Percentiles rank a stretch among this genome's conserved stretches.
phyloP scores from a whole-genome alignment of 2,888 invertebrate genomes.

The Copidosoma aretas region DNA sequence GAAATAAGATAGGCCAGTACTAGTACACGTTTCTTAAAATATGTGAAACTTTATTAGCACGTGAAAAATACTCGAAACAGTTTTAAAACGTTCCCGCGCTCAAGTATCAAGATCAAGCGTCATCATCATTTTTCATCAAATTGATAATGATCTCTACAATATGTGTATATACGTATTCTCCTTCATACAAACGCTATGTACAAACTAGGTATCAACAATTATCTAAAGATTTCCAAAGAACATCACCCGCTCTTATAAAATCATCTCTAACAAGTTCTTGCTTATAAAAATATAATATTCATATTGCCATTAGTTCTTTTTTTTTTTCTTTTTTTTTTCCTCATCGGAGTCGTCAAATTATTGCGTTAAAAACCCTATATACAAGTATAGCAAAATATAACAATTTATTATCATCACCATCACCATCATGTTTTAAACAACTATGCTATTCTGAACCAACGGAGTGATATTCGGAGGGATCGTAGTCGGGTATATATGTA shows the following conservation, averaged over 20 bases:
- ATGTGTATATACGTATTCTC: neutral
- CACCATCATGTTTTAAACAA: constrained; percentile 51
- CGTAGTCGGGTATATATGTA: constrained; percentile 90
- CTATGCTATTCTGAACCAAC: constrained; percentile 56
- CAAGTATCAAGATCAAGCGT: no score
- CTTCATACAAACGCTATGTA: constrained; percentile 7
- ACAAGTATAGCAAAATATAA: constrained; percentile 35
- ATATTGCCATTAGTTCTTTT: constrained; percentile 34
- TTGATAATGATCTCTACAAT: neutral
- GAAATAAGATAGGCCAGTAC: neutral
- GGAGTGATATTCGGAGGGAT: constrained; percentile 58
- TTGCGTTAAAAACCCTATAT: constrained; percentile 31
- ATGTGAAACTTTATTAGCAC: no score
- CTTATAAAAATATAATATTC: constrained; percentile 39
- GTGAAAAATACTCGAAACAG: neutral
- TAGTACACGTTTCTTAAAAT: no score
- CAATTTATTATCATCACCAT: no score
- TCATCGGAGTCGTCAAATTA: constrained; percentile 31
- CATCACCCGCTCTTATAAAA: constrained; percentile 16
- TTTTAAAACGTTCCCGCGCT: neutral
- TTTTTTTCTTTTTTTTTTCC: constrained; percentile 29
- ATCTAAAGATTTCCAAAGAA: constrained; percentile 11
- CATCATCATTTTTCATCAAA: no score
- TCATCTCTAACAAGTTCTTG: constrained; percentile 8
- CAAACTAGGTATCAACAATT: constrained; percentile 21